Percentiles rank a stretch among this genome's conserved stretches.
These are phyloP conservation scores for Pemphredon lugubris DNA, from an alignment of 2,888 invertebrate species.

Conservation along the genomic window DNA sequence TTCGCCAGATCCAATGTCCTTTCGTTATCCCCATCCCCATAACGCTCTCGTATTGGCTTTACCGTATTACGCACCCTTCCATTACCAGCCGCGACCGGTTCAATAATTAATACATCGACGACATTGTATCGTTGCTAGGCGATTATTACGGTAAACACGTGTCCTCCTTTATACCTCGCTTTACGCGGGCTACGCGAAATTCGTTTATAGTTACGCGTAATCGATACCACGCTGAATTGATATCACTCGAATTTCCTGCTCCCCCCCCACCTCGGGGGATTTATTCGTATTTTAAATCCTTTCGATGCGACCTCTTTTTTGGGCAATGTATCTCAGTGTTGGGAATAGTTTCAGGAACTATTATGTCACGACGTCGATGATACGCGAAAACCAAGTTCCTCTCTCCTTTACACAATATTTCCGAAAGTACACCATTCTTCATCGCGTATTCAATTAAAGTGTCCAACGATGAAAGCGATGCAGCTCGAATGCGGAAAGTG, in stretches of 20 bases:
- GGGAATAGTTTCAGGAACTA: too few species aligned
- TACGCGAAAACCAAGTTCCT: too few species aligned
- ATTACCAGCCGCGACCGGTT: constrained; percentile 60
- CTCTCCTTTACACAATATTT: too few species aligned
- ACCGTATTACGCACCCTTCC: constrained; percentile 40
- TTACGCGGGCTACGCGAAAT: constrained; percentile 5
- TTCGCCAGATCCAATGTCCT: constrained; percentile 51
- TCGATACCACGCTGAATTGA: constrained; percentile 10
- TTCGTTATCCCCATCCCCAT: constrained; percentile 24
- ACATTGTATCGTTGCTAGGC: constrained; percentile 74
- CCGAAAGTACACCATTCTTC: too few species aligned
- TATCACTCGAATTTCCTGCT: constrained; percentile 1
- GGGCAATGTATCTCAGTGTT: too few species aligned
- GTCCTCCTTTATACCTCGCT: constrained; percentile 13
- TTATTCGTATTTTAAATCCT: too few species aligned
- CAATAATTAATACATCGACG: constrained; percentile 76
- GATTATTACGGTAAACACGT: constrained; percentile 72
- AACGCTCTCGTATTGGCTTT: constrained; percentile 27
- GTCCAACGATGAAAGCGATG: background rate
- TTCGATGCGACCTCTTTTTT: too few species aligned
- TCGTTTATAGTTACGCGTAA: constrained; percentile 2
- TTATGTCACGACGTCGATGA: too few species aligned
- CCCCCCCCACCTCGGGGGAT: too few species aligned
- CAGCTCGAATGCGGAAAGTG: background rate
- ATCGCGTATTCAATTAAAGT: background rate